Evolutionary conservation across 2,113 vertebrate species (phyloP).

Genomic region (Urocolius indicus): DNA sequence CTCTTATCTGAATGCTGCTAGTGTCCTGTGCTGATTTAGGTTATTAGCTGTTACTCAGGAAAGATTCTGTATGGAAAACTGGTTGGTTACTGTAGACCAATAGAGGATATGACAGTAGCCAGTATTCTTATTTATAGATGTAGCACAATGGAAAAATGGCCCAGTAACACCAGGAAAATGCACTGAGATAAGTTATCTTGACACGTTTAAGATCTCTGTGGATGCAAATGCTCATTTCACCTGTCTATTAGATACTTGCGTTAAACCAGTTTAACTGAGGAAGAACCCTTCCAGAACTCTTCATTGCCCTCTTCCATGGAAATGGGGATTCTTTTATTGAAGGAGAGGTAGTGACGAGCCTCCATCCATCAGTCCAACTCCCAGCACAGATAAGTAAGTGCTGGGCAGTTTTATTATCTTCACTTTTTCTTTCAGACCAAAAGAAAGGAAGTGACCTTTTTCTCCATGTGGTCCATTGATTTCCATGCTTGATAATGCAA

Average conservation of each 20-base stretch:
- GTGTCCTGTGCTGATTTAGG: background rate
- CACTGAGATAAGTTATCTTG: background rate
- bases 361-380: background rate
- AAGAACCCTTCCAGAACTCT: background rate
- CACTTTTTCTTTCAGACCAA: background rate
- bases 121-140: background rate
- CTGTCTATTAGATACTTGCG: background rate
- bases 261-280: background rate
- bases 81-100: background rate
- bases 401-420: background rate
- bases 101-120: background rate
- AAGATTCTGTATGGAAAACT: background rate
- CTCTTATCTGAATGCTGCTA: background rate
- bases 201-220: background rate
- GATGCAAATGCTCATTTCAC: background rate
- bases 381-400: background rate
- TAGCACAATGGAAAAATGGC: background rate
- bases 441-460: background rate
- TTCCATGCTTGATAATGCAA: slow-evolving; percentile 5
- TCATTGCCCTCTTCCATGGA: background rate
- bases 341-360: background rate
- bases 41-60: background rate
- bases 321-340: background rate
- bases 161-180: background rate
- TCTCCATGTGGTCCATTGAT: background rate